phyloP scores from a whole-genome alignment of 2,797 vertebrate genomes.

The Acanthiza pusilla region DNA sequence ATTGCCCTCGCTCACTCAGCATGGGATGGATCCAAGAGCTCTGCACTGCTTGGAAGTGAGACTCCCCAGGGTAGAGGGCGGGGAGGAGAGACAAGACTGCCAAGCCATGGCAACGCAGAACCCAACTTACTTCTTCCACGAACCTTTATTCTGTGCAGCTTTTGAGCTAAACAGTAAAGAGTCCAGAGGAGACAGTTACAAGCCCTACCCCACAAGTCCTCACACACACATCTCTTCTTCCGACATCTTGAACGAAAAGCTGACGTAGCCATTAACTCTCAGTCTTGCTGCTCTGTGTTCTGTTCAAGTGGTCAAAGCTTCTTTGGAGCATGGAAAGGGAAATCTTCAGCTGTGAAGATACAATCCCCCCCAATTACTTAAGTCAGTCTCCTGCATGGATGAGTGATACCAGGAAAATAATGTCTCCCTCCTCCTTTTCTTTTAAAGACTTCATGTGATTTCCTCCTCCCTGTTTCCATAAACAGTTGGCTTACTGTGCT shows the following conservation, averaged over 20 bases:
- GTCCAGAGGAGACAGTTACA: conserved; percentile 15
- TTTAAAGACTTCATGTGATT: background rate
- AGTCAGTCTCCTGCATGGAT: background rate
- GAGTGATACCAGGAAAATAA: background rate
- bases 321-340: conserved; percentile 89
- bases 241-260: rapidly evolving
- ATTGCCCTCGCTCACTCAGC: background rate
- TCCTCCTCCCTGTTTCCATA: background rate
- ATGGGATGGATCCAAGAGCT: conserved; percentile 14
- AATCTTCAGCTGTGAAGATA: conserved; percentile 84
- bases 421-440: background rate
- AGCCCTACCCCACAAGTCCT: conserved; percentile 10
- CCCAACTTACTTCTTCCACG: conserved; percentile 39
- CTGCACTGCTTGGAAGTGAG: background rate
- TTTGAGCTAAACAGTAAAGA: conserved; percentile 32
- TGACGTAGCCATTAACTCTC: conserved; percentile 57
- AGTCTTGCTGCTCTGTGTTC: conserved; percentile 69
- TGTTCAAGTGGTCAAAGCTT: conserved; percentile 87
- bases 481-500: background rate
- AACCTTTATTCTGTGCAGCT: conserved; percentile 50
- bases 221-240: background rate
- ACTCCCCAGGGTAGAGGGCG: background rate
- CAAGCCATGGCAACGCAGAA: background rate
- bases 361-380: background rate
- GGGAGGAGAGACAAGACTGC: background rate